Evolutionary conservation across 2,797 vertebrate genomes (phyloP).

Genomic region (Gephyroberyx darwinii): DNA sequence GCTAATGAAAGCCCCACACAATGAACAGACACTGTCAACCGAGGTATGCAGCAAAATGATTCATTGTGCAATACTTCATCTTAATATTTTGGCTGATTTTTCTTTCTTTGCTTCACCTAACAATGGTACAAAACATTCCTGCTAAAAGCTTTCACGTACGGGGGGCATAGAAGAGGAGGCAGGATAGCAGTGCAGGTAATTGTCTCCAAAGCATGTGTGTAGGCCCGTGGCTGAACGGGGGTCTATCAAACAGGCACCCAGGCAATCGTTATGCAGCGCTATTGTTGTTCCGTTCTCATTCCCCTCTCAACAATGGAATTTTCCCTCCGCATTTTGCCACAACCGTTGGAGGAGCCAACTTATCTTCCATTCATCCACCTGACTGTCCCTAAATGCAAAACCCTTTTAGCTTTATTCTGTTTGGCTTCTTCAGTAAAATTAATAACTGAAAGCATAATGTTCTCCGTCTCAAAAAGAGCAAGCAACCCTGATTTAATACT

Average conservation of each 20-base stretch:
- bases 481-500: slow-evolving; percentile 41
- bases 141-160: neutral
- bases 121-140: slow-evolving; percentile 31
- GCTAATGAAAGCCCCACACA: slow-evolving; percentile 37
- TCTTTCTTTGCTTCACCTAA: slow-evolving; percentile 35
- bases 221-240: slow-evolving; percentile 50
- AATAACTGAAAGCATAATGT: slow-evolving; percentile 46
- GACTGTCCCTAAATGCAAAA: slow-evolving; percentile 44
- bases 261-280: slow-evolving; percentile 39
- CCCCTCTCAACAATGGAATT: slow-evolving; percentile 51
- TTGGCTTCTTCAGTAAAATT: slow-evolving; percentile 44
- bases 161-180: neutral
- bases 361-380: slow-evolving; percentile 54
- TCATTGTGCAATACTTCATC: slow-evolving; percentile 31
- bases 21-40: slow-evolving; percentile 27
- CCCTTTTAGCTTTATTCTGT: slow-evolving; percentile 39
- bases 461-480: slow-evolving; percentile 29
- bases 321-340: slow-evolving; percentile 39
- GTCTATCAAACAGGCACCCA: slow-evolving; percentile 42
- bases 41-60: slow-evolving; percentile 21
- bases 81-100: slow-evolving; percentile 48
- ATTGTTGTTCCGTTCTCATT: slow-evolving; percentile 69
- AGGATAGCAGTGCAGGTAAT: slow-evolving; percentile 30
- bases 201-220: slow-evolving; percentile 53
- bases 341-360: slow-evolving; percentile 26